Conservation (phyloP, 35 echinoderm and acorn worm species). For the Chiridota heheva region DNA sequence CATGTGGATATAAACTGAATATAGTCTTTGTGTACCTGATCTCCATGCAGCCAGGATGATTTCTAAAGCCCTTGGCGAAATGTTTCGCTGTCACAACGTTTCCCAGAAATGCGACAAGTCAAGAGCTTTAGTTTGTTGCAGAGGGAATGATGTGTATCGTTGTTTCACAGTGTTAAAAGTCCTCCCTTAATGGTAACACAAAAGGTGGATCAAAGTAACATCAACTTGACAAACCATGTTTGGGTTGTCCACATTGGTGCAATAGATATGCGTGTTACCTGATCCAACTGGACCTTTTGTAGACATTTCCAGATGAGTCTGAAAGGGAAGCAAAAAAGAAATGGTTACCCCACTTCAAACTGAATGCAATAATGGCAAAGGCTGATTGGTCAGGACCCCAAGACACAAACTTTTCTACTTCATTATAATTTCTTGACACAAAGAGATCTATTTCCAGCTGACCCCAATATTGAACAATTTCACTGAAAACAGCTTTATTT, state of each 20-base stretch:
- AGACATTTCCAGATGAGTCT: constrained; percentile 31
- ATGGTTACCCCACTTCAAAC: not conserved
- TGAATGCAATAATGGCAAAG: constrained; percentile 21
- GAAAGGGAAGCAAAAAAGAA: constrained; percentile 38
- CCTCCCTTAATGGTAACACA: not conserved
- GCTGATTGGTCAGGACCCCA: constrained; percentile 8
- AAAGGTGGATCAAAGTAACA: not conserved
- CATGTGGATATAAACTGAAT: constrained; percentile 20
- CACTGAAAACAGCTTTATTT: not conserved
- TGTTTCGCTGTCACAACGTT: constrained; percentile 22
- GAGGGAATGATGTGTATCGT: constrained; percentile 17
- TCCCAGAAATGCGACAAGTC: constrained; percentile 26
- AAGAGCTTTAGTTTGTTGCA: constrained; percentile 6
- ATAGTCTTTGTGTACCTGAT: constrained; percentile 36
- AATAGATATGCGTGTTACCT: constrained; percentile 12
- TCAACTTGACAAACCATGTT: constrained; percentile 30
- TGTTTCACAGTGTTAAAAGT: not conserved
- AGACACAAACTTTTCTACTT: constrained; percentile 6
- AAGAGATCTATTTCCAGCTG: not conserved
- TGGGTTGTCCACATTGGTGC: constrained; percentile 29
- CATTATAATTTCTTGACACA: not conserved
- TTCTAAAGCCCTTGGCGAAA: constrained; percentile 32
- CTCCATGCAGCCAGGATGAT: constrained; percentile 28
- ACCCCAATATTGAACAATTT: constrained; percentile 8
- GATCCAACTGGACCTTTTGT: constrained; percentile 12